These are phyloP conservation scores for Vireo altiloquus DNA, from an alignment of 2,113 vertebrate genomes.

Conservation along the genomic window DNA sequence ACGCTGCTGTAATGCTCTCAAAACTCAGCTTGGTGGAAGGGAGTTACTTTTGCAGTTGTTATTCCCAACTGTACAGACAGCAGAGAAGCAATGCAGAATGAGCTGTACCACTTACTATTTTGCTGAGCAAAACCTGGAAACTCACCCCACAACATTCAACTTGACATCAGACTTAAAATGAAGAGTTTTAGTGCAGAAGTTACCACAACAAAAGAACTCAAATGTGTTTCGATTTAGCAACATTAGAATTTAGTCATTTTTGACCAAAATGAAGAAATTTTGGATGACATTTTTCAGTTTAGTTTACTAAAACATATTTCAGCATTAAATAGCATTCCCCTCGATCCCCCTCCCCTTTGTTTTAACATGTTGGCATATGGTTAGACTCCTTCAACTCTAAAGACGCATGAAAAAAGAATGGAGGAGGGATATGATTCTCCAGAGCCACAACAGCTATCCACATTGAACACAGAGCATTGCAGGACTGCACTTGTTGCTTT, in stretches of 20 bases:
- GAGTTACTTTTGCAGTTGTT: background rate
- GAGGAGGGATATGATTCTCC: background rate
- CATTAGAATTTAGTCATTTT: background rate
- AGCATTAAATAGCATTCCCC: background rate
- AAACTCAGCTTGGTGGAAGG: background rate
- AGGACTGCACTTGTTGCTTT: background rate
- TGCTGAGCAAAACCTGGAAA: background rate
- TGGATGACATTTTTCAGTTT: background rate
- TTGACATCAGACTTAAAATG: background rate
- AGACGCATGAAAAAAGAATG: background rate
- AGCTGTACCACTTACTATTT: background rate
- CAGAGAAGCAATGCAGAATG: background rate
- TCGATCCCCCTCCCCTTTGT: accelerated
- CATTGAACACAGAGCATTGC: background rate
- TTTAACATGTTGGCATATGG: background rate
- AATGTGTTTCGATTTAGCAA: background rate
- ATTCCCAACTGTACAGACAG: background rate
- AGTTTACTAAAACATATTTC: background rate
- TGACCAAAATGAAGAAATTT: background rate
- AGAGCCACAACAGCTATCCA: background rate
- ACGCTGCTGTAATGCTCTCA: background rate
- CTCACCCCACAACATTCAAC: background rate
- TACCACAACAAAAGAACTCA: background rate
- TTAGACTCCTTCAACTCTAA: background rate
- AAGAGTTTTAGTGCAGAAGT: background rate